Evolutionary conservation across 2,797 vertebrate species (phyloP).

Genomic region (Falco rusticolus): DNA sequence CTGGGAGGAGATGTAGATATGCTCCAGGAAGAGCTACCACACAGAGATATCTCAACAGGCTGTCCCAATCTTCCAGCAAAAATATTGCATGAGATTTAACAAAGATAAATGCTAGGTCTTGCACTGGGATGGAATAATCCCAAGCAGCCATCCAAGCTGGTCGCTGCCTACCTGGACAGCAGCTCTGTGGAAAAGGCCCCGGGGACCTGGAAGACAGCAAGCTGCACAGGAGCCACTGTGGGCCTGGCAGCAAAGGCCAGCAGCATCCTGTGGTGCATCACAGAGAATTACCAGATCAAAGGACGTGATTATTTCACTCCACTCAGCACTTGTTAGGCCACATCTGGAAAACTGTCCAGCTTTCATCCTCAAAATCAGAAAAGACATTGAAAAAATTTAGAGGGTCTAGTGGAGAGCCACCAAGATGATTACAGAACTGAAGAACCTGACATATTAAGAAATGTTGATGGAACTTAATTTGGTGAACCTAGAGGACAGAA

Average conservation of each 20-base stretch:
- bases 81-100: no score
- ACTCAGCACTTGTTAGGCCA: background rate
- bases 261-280: background rate
- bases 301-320: background rate
- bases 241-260: background rate
- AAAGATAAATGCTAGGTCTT: no score
- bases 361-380: background rate
- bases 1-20: no score
- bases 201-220: background rate
- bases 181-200: no score
- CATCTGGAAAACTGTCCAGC: background rate
- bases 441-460: background rate
- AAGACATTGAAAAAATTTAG: background rate
- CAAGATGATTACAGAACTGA: background rate
- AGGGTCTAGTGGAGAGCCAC: background rate
- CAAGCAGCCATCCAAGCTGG: no score
- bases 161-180: no score
- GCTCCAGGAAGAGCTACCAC: no score
- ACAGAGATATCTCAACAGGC: no score
- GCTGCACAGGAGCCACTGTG: background rate
- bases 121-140: no score
- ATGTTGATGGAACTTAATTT: background rate
- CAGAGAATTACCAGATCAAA: background rate
- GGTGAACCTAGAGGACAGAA: background rate
- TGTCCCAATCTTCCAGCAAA: no score